These are phyloP conservation scores for Dysmachus trigonus DNA, from an alignment of 2,888 invertebrate species.

Conservation along the genomic window DNA sequence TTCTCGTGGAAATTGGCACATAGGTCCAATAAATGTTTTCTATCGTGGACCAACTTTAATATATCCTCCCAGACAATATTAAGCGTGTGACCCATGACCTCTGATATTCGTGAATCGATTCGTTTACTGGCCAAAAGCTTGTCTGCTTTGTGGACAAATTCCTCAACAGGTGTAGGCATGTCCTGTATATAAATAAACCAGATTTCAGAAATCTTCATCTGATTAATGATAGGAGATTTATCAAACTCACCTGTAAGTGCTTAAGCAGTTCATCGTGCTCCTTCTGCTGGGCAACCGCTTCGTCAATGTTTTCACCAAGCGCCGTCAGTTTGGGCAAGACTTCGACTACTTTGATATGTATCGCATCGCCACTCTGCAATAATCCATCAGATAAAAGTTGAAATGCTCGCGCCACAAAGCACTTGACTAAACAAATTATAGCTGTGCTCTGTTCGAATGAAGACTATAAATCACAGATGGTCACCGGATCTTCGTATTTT, in stretches of 20 bases:
- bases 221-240: conserved; percentile 1
- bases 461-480: conserved; percentile 13
- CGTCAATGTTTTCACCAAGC: conserved; percentile 78
- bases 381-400: conserved; percentile 47
- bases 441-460: neutral
- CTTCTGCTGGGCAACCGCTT: conserved; percentile 77
- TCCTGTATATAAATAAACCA: conserved; percentile 67
- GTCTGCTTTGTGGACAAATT: conserved; percentile 86
- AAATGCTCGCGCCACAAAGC: neutral
- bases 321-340: conserved; percentile 84
- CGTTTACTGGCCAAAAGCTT: conserved; percentile 80
- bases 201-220: neutral
- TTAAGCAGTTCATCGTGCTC: conserved; percentile 85
- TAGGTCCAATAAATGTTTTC: conserved; percentile 79
- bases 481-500: neutral
- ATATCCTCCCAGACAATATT: conserved; percentile 84
- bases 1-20: conserved; percentile 81
- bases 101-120: conserved; percentile 81
- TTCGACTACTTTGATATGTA: conserved; percentile 85
- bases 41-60: conserved; percentile 77
- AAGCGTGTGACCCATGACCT: conserved; percentile 86
- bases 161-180: conserved; percentile 88
- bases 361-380: conserved; percentile 81
- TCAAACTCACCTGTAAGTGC: conserved; percentile 76
- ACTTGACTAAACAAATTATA: neutral